Evolutionary conservation across 2,888 invertebrate genomes (phyloP), one percentile per base, ranked within the genome.

Genomic region (Orgyia antiqua): DNA sequence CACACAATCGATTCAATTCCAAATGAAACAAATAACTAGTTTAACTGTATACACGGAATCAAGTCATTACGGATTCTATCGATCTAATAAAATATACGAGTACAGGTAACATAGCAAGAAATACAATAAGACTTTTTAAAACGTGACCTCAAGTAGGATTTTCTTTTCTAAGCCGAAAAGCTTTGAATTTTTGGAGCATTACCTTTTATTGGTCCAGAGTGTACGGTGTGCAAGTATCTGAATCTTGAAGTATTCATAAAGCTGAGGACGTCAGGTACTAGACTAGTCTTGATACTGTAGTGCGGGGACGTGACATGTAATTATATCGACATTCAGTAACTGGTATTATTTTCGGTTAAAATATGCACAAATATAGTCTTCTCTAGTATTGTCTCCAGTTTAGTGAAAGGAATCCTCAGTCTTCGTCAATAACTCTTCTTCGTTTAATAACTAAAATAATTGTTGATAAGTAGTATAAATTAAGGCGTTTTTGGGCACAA

Each of bases 171-270:
- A 51, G 39, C 25, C 38, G 27, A 31, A 42, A 45, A 44, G 42
- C 39, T 31, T 28, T 43, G 41, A 38, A 42, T 48, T 52, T 52
- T 52, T 55, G 38, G 45, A 28, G 39, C 45, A 45, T 55, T 52
- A 48, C 45, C 37, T 55, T 51, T 51, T 52, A 52, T 53, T 58
- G 51, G 51, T 55, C 52, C 41, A 35, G 46, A 54, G 57, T 58
- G 60, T 61, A 66, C 56, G 43, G 36, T 46, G 43, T 54, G 50
- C 50, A 51, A 56, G 55, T 55, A 64, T 56, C 65, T 61, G 58
- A 58, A 64, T 54, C 59, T 57, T 74, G 49, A 71, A 72, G 69
- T 71, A 75, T 70, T 77, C 73, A 78, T 75, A 73, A 67, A 64
- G 54, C 45, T 51, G 55, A 61, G 56, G 53, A 68, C 60, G 63